Base-by-base conservation (phyloP, 2,888 invertebrate species). In the Agriopis aurantiaria region DNA sequence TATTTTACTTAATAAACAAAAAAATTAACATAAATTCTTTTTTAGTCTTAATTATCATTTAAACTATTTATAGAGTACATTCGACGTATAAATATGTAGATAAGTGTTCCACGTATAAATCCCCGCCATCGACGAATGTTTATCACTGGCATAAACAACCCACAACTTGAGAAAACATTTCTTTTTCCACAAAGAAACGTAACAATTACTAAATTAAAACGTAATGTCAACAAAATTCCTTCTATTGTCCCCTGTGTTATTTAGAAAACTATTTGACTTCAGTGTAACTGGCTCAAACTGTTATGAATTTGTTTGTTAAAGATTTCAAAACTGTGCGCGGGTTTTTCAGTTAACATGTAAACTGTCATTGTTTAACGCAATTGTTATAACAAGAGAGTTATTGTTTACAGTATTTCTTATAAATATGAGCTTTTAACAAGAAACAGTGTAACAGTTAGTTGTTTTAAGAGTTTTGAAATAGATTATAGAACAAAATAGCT, bases 331-430 rank as follows among this genome's bases (percentile, higher is more conserved):
- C 88, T 88, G 85, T 82, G 68, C 51, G 5, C 84, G 86, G 87
- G 61, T 62, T 69, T 89, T 89, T 90, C 90, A 85, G 87, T 87
- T 89, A 86, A 89, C 88, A 88, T 88, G 91, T 90, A 92, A 92
- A 92, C 92, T 87, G 80, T 85, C 91, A 91, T 93, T 92, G 92
- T 92, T 91, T 89, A 82, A 78, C 73, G 75, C 80, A 84, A 87
- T 88, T 87, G 84, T 80, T 75, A 87, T 84, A 85, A 87, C 82
- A 76, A 73, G 84, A 86, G 75, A 78, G 75, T 78, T 80, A 80
- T 85, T 86, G 86, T 88, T 87, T 87, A 86, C 79, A 80, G 63
- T 73, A 69, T 79, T 81, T 79, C 76, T 80, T 79, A 79, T 78
- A 71, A 71, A 73, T 73, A 65, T 51, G 51, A 66, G 72, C 41